Evolutionary conservation across 1,140 invertebrate species (phyloP).

Genomic region (Nephila pilipes): DNA sequence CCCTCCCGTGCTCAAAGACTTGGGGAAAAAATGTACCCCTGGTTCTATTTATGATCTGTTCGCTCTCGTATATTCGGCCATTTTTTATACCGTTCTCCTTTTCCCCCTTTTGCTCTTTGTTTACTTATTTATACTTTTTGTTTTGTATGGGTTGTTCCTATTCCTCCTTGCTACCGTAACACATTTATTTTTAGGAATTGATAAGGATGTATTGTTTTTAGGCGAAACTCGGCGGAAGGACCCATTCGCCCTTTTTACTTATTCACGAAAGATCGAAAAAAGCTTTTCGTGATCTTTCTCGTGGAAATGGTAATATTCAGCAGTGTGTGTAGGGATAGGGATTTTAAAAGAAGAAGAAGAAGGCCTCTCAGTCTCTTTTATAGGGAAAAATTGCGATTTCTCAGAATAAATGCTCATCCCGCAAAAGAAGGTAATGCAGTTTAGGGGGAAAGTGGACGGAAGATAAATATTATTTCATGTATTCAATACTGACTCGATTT

Average conservation of each 20-base stretch:
- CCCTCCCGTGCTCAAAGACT: slow-evolving; percentile 1
- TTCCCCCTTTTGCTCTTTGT: background rate
- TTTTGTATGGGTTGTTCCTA: background rate
- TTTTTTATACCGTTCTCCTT: slow-evolving; percentile 54
- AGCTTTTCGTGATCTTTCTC: slow-evolving; percentile 55
- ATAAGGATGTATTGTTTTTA: slow-evolving; percentile 65
- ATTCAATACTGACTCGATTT: background rate
- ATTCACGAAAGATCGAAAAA: slow-evolving; percentile 56
- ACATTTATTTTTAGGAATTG: slow-evolving; percentile 59
- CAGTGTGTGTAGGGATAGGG: background rate
- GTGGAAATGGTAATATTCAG: slow-evolving; percentile 33
- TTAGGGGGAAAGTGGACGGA: background rate
- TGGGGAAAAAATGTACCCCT: background rate
- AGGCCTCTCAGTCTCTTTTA: slow-evolving; percentile 11
- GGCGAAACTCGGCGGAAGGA: background rate
- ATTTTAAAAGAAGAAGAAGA: slow-evolving; percentile 2
- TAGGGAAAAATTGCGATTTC: slow-evolving; percentile 31
- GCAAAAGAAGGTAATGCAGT: slow-evolving; percentile 9
- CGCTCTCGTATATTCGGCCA: slow-evolving; percentile 48
- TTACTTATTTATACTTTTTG: slow-evolving; percentile 42
- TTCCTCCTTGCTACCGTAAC: slow-evolving; percentile 28
- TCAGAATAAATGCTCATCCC: slow-evolving; percentile 19
- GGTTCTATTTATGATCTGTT: slow-evolving; percentile 69
- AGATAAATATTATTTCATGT: slow-evolving; percentile 13
- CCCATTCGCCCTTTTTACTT: slow-evolving; percentile 36